Evolutionary conservation across 2,113 vertebrate species (phyloP).

Genomic region (Pseudopipra pipra): DNA sequence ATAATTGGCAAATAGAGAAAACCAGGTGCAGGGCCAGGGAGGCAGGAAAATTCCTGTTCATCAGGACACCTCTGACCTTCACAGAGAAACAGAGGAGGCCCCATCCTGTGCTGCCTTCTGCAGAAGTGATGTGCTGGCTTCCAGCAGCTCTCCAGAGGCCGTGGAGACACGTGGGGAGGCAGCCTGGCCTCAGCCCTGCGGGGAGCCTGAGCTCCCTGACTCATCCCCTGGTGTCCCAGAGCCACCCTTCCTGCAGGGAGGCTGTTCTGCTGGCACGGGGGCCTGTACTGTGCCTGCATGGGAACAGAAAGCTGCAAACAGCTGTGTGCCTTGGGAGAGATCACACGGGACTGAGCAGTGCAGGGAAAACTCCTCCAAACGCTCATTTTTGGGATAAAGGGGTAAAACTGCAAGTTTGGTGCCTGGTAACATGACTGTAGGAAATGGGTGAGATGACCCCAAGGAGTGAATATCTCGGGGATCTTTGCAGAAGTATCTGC

Average conservation of each 20-base stretch:
- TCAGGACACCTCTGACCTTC: conserved; percentile 9
- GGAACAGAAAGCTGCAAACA: not conserved
- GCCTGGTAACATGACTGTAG: fast-evolving
- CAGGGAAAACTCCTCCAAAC: not conserved
- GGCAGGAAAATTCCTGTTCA: not conserved
- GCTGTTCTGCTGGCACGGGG: fast-evolving
- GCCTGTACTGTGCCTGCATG: not conserved
- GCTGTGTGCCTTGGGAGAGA: not conserved
- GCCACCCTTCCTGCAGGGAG: not conserved
- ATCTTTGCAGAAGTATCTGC: not conserved
- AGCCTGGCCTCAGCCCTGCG: fast-evolving
- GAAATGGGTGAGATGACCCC: not conserved
- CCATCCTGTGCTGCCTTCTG: conserved; percentile 20
- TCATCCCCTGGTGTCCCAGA: not conserved
- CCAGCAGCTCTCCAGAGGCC: not conserved
- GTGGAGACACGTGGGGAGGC: not conserved
- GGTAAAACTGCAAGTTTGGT: not conserved
- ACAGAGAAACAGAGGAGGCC: not conserved
- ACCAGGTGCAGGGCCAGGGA: not conserved
- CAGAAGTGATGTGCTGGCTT: not conserved
- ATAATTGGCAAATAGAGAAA: conserved; percentile 27
- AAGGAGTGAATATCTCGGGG: not conserved
- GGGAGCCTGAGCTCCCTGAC: not conserved
- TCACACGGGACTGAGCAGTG: not conserved
- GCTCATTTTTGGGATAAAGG: not conserved